A percentile compares a stretch with the other conserved stretches of the same genome.
phyloP scores from a whole-genome alignment of 2,113 vertebrate species.

The Gnathonemus echidnorhynchus region DNA sequence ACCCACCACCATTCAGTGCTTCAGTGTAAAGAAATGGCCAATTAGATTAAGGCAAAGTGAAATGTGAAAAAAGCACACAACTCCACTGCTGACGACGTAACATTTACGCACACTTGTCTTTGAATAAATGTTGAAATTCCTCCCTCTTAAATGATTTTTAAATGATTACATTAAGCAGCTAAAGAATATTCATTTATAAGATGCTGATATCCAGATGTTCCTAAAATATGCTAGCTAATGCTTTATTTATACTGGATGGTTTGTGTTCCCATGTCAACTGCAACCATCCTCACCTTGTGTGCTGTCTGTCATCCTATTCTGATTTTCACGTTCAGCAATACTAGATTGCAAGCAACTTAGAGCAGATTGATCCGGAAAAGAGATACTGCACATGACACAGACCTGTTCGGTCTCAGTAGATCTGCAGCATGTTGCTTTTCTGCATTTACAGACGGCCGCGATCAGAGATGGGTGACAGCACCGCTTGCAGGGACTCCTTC shows the following conservation, averaged over 20 bases:
- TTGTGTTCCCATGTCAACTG: background rate
- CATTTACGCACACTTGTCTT: constrained; percentile 6
- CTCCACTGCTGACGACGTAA: background rate
- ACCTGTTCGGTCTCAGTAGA: background rate
- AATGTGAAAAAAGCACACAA: constrained; percentile 14
- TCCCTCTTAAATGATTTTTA: constrained; percentile 13
- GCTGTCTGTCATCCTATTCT: background rate
- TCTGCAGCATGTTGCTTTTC: background rate
- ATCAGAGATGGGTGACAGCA: background rate
- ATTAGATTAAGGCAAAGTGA: constrained; percentile 9
- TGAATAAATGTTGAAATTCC: background rate
- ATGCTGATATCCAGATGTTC: background rate
- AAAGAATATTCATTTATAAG: background rate
- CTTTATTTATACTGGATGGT: background rate
- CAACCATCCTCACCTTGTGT: background rate
- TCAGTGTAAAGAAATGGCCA: background rate
- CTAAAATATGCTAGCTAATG: background rate
- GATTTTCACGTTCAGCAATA: background rate
- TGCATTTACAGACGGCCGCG: background rate
- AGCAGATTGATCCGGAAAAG: background rate
- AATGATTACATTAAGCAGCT: constrained; percentile 13
- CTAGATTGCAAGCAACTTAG: no score
- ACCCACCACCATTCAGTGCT: background rate
- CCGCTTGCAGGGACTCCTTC: background rate
- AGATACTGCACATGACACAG: background rate